These are phyloP conservation scores for Macropus fuliginosus DNA, from an alignment of 2,797 vertebrate genomes.

Conservation along the genomic window DNA sequence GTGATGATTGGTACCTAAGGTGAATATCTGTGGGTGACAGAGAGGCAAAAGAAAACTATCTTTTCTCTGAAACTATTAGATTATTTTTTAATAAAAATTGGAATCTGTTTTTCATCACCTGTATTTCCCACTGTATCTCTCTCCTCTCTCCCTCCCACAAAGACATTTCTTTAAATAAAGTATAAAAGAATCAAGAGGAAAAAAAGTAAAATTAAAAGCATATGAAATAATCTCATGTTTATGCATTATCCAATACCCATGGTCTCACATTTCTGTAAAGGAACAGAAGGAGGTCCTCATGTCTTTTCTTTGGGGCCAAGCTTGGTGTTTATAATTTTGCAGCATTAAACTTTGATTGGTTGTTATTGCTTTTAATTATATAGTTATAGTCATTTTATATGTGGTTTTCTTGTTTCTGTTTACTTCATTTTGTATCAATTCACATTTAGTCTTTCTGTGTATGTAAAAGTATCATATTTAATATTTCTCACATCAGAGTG, in stretches of 20 bases:
- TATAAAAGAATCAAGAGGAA: background rate
- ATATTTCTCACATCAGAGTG: background rate
- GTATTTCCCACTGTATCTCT: background rate
- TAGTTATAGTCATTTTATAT: background rate
- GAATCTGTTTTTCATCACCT: background rate
- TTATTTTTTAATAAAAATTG: background rate
- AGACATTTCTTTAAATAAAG: background rate
- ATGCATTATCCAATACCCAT: background rate
- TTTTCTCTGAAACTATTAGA: background rate
- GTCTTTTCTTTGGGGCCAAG: background rate
- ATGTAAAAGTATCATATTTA: background rate
- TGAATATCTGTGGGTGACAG: background rate
- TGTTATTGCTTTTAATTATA: background rate
- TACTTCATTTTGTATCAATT: background rate
- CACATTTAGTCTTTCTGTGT: background rate
- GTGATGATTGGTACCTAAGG: background rate
- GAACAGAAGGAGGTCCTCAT: background rate
- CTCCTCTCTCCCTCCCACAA: background rate
- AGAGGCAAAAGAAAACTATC: background rate
- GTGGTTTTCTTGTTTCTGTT: background rate
- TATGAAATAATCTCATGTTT: background rate
- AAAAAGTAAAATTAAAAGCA: background rate
- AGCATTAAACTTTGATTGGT: background rate
- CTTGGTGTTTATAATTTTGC: background rate
- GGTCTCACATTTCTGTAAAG: background rate